Base-by-base conservation (phyloP, 2,888 invertebrate genomes). In the Orchesellides sinensis region DNA sequence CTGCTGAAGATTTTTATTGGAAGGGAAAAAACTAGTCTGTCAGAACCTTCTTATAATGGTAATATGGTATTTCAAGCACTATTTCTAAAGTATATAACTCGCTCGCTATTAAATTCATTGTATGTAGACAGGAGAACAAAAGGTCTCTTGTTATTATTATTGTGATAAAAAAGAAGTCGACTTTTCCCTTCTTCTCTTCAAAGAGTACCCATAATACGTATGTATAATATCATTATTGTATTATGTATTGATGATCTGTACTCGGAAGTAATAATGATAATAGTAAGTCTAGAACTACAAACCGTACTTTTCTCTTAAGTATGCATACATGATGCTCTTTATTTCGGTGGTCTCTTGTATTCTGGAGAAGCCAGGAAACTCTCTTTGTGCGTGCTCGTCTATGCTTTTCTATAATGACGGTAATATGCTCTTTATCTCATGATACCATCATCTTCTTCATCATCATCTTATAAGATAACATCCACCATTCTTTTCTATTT, bases 401-500 rank as follows among this genome's bases (percentile, higher is more conserved):
- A 29, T 19, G 23, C 56, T 56, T 25, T 70, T 73, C 29, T 61
- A 45, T 40, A 73, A 73, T 63, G 52, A 52, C 49, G 49, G 49
- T 73, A 63, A 73, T 47, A 52, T 59, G 63, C 45, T 63, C 25
- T 49, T 73, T 73, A 73, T 73, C 73, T 61, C 40, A 59, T 73
- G 61, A 73, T 73, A 63, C 32, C 27, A 75, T 75, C 66, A 75
- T 75, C n/a, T n/a, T n/a, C n/a, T n/a, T n/a, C 65, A 25, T 66
- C 27, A 61, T 49, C 35, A 27, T 45, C 49, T 23, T 70, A 29
- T 32, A 32, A 54, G 23, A 54, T n/a, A 54, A 2, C 5, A 54
- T 52, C 66, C 25, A 32, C 32, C 32, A 23, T 32, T 35, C 65
- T 54, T 65, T 75, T 66, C 21, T 35, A 19, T 23, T 14, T 65